Base-by-base conservation (phyloP, 2,888 invertebrate genomes). In the Nezara viridula region DNA sequence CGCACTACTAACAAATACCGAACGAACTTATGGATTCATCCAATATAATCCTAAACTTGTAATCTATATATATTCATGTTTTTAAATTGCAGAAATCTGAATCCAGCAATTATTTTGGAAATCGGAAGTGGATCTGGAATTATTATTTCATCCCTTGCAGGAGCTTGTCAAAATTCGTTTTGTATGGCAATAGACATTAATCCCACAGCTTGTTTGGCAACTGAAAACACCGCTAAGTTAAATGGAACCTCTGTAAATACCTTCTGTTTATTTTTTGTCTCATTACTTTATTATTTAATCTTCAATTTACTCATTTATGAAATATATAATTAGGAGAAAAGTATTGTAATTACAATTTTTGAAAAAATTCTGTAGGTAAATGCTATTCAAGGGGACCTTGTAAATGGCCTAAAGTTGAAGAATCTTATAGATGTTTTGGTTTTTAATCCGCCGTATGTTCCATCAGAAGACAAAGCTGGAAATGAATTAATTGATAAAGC, bases 401-500 rank as follows among this genome's bases (percentile, higher is more conserved):
- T 94, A 9, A 93, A 93, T 91, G 93, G 94, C 90, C 93, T 98
- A 89, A 92, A 93, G 49, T 92, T 93, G 89, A 93, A 90, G 37
- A 89, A 94, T 86, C 92, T 94, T 37, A 95, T 98, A 91, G 99
- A 99, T 94, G 92, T 99, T 40, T 94, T 99, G 89, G 92, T 99
- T 88, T 99, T 99, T 92, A 99, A 99, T 94, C 99, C 99, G 2
- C 99, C 99, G 0, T 99, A 99, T 94, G 99, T 99, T 73, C 96
- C 97, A 0, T 98, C 98, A 0, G 95, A 95, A 16, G 93, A 95
- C 85, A 98, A 98, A 93, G 95, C 97, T 88, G 85, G 55, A 89
- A 92, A 93, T 0, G 93, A 92, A 88, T 93, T 94, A 89, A 94
- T 96, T 88, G 93, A 94, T 88, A 94, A 95, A 88, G 94, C 96